phyloP scores from a whole-genome alignment of 2,888 invertebrate genomes.

The Ormyrus thymus region DNA sequence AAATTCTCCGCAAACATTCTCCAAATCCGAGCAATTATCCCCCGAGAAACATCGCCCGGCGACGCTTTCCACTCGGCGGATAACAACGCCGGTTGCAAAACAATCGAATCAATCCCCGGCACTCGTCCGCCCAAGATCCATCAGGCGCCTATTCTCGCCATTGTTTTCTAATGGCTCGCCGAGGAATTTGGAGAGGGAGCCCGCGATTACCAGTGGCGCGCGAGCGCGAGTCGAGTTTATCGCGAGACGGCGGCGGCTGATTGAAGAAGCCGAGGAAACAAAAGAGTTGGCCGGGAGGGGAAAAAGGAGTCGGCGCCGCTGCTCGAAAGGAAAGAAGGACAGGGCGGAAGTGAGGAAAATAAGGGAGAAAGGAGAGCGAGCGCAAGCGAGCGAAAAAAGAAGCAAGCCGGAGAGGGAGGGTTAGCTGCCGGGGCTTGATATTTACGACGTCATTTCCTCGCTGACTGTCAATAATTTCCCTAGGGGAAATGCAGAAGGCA shows the following conservation, averaged over 20 bases:
- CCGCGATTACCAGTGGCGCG: slow-evolving; percentile 23
- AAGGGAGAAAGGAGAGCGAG: slow-evolving; percentile 42
- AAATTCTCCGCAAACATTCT: background rate
- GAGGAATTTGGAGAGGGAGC: slow-evolving; percentile 27
- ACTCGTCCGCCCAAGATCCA: background rate
- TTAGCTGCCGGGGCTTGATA: slow-evolving; percentile 68
- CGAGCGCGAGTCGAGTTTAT: background rate
- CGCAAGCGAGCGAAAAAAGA: slow-evolving; percentile 53
- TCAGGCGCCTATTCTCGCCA: slow-evolving; percentile 1
- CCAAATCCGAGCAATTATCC: no score
- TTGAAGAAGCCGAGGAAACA: slow-evolving; percentile 58
- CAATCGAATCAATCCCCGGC: no score
- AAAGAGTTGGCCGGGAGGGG: slow-evolving; percentile 57
- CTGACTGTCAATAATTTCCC: slow-evolving; percentile 75
- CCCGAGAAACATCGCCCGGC: no score
- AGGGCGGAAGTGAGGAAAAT: slow-evolving; percentile 37
- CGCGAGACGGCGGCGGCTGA: slow-evolving; percentile 35
- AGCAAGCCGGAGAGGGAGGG: slow-evolving; percentile 51
- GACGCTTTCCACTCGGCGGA: no score
- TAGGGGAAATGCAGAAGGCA: slow-evolving; percentile 69
- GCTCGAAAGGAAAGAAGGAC: slow-evolving; percentile 43
- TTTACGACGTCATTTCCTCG: slow-evolving; percentile 74
- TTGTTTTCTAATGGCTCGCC: slow-evolving; percentile 42
- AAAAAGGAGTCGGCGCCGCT: background rate
- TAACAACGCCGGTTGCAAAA: no score